A percentile compares a stretch with the other conserved stretches of the same genome.
These are phyloP conservation scores for Pangasius larnaudii DNA, from an alignment of 2,797 vertebrate genomes.

Conservation along the genomic window DNA sequence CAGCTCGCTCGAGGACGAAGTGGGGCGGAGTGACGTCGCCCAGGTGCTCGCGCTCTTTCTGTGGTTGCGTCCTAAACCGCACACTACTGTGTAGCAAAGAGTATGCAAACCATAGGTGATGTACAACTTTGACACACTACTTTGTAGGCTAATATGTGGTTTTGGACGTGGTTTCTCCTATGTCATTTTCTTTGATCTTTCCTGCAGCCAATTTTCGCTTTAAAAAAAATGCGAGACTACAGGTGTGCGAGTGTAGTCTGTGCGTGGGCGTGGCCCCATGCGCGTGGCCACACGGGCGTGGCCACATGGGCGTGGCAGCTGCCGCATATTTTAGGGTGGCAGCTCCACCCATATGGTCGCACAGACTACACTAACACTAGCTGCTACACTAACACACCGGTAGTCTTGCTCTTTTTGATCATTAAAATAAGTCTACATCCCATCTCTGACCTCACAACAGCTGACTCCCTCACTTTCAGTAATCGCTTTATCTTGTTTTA, in stretches of 20 bases:
- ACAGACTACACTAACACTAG: background rate
- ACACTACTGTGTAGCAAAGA: background rate
- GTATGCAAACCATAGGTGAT: background rate
- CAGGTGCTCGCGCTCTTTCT: constrained; percentile 55
- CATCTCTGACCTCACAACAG: background rate
- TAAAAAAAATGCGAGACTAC: background rate
- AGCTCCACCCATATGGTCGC: background rate
- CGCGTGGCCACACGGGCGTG: too few relatives aligned
- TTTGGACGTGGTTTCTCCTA: background rate
- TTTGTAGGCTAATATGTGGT: background rate
- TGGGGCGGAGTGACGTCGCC: constrained; percentile 72
- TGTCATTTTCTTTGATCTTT: background rate
- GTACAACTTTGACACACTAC: background rate
- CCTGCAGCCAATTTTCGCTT: too few relatives aligned
- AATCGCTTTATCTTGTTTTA: background rate
- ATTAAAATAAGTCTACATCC: background rate
- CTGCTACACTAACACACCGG: background rate
- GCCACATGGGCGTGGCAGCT: too few relatives aligned
- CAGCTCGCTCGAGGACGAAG: constrained; percentile 53
- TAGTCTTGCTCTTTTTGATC: background rate
- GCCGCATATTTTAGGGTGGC: background rate
- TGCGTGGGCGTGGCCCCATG: background rate
- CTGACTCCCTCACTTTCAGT: background rate
- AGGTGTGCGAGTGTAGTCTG: background rate
- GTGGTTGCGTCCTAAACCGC: constrained; percentile 12